Percentiles rank a stretch among this genome's conserved stretches.
Conservation (phyloP, 1,140 invertebrate species). For the Hesperophylax magnus region DNA sequence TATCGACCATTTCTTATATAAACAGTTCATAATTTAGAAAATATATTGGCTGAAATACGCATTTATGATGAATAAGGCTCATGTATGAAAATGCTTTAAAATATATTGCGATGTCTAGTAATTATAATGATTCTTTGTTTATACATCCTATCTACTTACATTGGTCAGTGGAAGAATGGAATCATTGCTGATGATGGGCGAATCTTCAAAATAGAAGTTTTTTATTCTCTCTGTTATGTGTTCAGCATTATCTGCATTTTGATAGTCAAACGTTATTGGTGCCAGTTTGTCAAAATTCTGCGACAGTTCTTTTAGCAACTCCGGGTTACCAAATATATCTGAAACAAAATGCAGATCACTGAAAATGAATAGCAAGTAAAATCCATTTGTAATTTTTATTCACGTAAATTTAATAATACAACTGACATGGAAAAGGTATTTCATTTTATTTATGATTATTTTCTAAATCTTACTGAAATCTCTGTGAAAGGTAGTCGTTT, state of each 20-base stretch:
- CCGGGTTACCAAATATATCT: conserved; percentile 61
- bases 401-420: neutral
- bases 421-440: neutral
- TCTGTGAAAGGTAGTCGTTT: too few relatives aligned
- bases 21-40: too few relatives aligned
- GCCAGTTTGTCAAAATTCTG: conserved; percentile 61
- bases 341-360: conserved; percentile 37
- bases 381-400: too few relatives aligned
- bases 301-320: conserved; percentile 53
- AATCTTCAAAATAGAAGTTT: conserved; percentile 60
- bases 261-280: conserved; percentile 59
- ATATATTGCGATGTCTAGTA: neutral
- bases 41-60: too few relatives aligned
- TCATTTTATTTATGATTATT: neutral
- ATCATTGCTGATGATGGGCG: conserved; percentile 57
- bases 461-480: too few relatives aligned
- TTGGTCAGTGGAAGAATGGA: conserved; percentile 61
- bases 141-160: conserved; percentile 58
- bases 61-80: too few relatives aligned
- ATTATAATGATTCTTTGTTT: neutral
- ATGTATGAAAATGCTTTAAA: too few relatives aligned
- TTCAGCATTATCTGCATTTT: conserved; percentile 31
- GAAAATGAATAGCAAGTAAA: neutral
- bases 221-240: conserved; percentile 48
- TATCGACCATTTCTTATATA: too few relatives aligned